A percentile compares a stretch with the other conserved stretches of the same genome.
Conservation (phyloP, 1,140 invertebrate genomes). For the Listronotus bonariensis region DNA sequence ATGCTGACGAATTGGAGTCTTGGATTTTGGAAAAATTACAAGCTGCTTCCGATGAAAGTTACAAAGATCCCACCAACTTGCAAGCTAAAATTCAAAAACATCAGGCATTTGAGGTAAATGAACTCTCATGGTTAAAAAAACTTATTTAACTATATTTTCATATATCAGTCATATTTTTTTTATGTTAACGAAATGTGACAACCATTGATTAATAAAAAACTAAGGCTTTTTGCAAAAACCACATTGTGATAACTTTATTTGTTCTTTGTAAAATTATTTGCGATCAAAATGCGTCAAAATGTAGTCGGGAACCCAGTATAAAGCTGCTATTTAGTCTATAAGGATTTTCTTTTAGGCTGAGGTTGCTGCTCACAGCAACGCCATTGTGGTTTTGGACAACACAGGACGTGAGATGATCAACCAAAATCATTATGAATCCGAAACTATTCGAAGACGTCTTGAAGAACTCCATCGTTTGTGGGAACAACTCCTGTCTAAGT, state of each 20-base stretch:
- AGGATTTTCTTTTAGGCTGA: conserved; percentile 68
- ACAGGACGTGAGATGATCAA: conserved; percentile 98
- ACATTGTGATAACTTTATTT: too few species aligned
- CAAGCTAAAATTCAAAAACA: conserved; percentile 99
- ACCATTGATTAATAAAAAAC: conserved; percentile 1
- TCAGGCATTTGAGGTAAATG: conserved; percentile 91
- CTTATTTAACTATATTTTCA: too few species aligned
- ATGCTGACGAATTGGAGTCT: conserved; percentile 98
- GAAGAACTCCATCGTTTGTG: conserved; percentile 93
- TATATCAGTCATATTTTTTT: too few species aligned
- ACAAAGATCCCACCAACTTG: conserved; percentile 97
- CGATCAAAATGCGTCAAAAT: too few species aligned
- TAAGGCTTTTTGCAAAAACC: too few species aligned
- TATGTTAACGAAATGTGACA: too few species aligned
- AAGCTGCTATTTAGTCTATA: too few species aligned
- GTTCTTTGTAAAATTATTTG: too few species aligned
- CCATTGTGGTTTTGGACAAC: conserved; percentile 94
- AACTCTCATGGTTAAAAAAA: not conserved
- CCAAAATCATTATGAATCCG: conserved; percentile 93
- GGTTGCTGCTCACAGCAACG: conserved; percentile 97
- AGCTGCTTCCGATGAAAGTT: conserved; percentile 97
- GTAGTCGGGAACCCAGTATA: too few species aligned
- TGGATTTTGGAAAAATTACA: conserved; percentile 99
- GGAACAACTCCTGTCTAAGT: conserved; percentile 88
- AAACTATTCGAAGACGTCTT: conserved; percentile 73